Base-by-base conservation (phyloP, 2,888 invertebrate species). In the Isoperla grammatica region DNA sequence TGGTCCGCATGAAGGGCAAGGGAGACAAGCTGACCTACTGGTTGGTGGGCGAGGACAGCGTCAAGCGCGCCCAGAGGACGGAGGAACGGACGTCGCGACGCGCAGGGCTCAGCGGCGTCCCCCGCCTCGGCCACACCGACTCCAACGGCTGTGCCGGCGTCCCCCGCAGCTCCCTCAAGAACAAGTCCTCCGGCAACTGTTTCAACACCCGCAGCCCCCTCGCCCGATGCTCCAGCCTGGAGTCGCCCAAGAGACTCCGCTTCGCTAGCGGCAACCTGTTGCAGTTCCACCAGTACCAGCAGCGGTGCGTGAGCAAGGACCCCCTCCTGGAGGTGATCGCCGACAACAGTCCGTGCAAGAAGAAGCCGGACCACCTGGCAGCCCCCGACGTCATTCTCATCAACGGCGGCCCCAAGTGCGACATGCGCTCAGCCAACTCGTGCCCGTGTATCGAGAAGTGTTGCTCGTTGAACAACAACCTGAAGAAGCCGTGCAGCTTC, bases 21-120 rank as follows among this genome's bases (percentile, higher is more conserved):
- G 88, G 88, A 0, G 88, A 90, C 45, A 86, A 88, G 71, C 75
- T 84, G 64, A 93, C 93, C 1, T 92, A 86, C 73, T 93, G 91
- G 90, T 74, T 93, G 40, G 74, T 85, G 4, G 90, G 90, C 0
- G 90, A 92, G 71, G 86, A 89, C 60, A 77, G 81, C 0, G 74
- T 76, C 5, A 79, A 82, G 45, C 79, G 84, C 22, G 77, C 79
- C 53, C 72, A 77, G 60, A 76, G 87, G 46, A 78, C 78, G 61
- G 75, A 76, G 57, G 79, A 79, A 65, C 75, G 82, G 37, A 74
- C 78, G 65, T 71, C 77, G 66, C 70, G 81, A 53, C 69, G 79
- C 62, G 73, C 75, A 12, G 29, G 13, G 49, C 37, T 19, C 39
- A 15, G 29, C 9, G 19, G 53, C 11, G 22, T 77, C 67, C 70